Conservation (phyloP, 2,797 vertebrate species). For the Percopsis omiscomaycus region DNA sequence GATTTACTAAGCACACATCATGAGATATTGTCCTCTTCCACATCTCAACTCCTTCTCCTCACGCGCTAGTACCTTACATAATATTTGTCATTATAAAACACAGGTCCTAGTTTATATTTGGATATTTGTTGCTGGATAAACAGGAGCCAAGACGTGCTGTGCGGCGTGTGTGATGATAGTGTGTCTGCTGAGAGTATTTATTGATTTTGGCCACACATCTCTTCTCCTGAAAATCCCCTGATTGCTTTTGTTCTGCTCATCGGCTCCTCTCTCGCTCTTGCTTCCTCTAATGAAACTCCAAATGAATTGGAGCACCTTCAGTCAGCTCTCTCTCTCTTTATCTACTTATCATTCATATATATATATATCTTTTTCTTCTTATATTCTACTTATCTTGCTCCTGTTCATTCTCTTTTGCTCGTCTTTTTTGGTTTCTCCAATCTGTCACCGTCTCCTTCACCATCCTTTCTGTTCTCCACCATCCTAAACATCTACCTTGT, state of each 20-base stretch:
- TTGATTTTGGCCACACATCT: slow-evolving; percentile 78
- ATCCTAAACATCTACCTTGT: slow-evolving; percentile 31
- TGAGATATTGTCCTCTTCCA: background rate
- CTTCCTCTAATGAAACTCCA: slow-evolving; percentile 78
- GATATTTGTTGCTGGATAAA: slow-evolving; percentile 10
- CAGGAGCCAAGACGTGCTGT: slow-evolving; percentile 40
- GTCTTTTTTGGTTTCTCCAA: slow-evolving; percentile 44
- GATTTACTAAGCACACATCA: no score
- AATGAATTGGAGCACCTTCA: slow-evolving; percentile 76
- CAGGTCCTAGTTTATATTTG: background rate
- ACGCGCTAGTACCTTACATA: background rate
- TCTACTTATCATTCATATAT: slow-evolving; percentile 11
- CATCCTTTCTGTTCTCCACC: slow-evolving; percentile 4
- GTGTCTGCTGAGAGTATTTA: slow-evolving; percentile 64
- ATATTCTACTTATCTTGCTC: no score
- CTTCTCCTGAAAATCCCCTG: slow-evolving; percentile 73
- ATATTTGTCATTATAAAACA: slow-evolving; percentile 7
- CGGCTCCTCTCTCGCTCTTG: slow-evolving; percentile 66
- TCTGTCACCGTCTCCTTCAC: slow-evolving; percentile 5
- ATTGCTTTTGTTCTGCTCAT: slow-evolving; percentile 79
- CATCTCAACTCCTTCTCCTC: slow-evolving; percentile 11
- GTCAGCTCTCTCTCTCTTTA: slow-evolving; percentile 38
- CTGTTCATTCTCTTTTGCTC: background rate
- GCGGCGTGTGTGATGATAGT: slow-evolving; percentile 50
- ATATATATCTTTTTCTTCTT: slow-evolving; percentile 12